phyloP scores from a whole-genome alignment of 2,113 vertebrate genomes.

The Alexandromys fortis region DNA sequence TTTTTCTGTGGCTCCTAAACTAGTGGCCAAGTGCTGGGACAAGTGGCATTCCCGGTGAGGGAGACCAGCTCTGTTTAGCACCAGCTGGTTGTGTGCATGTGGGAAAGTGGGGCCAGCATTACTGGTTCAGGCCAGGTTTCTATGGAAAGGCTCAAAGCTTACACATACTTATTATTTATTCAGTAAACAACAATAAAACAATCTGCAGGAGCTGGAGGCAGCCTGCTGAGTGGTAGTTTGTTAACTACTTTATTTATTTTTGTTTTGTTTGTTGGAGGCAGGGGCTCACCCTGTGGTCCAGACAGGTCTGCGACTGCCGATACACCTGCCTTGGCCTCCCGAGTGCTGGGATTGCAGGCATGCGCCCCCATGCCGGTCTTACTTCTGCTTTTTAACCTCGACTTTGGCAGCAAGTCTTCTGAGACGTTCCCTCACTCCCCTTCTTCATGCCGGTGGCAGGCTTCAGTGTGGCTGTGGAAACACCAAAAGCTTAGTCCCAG shows the following conservation, averaged over 20 bases:
- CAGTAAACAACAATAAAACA: constrained; percentile 16
- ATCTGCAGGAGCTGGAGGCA: neutral
- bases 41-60: neutral
- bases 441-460: neutral
- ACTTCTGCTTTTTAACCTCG: neutral
- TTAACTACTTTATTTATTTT: neutral
- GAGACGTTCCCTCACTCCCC: neutral
- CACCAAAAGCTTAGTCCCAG: neutral
- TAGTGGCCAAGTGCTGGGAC: neutral
- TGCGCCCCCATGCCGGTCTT: neutral
- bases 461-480: neutral
- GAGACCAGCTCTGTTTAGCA: neutral
- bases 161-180: neutral
- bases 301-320: too few relatives aligned
- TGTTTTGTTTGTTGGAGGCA: neutral
- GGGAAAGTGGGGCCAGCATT: neutral
- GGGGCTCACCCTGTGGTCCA: neutral
- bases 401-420: neutral
- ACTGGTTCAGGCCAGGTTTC: neutral
- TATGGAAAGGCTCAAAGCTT: neutral
- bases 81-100: neutral
- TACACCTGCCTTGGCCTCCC: neutral
- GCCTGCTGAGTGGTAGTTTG: neutral
- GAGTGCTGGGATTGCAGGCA: neutral
- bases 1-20: neutral